Evolutionary conservation across 2,113 vertebrate species (phyloP), one percentile per base, ranked within the genome.

Genomic region (Spilogale gracilis): DNA sequence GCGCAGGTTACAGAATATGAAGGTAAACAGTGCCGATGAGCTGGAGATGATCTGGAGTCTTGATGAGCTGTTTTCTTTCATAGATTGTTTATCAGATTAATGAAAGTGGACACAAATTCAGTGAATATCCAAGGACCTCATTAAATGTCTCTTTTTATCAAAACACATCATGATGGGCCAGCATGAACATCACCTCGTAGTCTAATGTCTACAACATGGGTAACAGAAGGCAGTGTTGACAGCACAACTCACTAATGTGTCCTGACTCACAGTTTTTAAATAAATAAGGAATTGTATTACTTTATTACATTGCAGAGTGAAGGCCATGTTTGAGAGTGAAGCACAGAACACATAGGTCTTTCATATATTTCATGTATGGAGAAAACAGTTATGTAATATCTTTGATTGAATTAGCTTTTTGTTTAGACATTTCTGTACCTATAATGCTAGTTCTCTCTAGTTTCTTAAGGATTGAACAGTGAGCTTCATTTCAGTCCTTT

Each of bases 1-100:
- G 98, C 89, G 48, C 98, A 98, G 45, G 60, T 99, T 94, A 99
- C 98, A 92, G 98, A 98, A 97, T 99, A 99, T 96, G 98, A 99
- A 99, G 99, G 99, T 99, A 99, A 96, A 93, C 21, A 30, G 10
- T 43, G 58, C 60, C 95, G 69, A 83, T 83, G 88, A 96, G 18
- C 58, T 60, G 65, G 74, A 65, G 58, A 25, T 43, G 21, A 56
- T 50, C 30, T 76, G 48, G 52, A 89, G 1, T 74, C 60, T 89
- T 92, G 25, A 50, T 67, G 48, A 86, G 27, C 32, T 30, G 6
- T 82, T 92, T 85, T 78, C 81, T 78, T 82, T 65, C 45, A 50
- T 14, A 61, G 23, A 61, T 60, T 63, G 30, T 63, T 76, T 87
- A 63, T 67, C 25, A 74, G 30, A 69, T 45, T 67, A 74, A 60